Percentiles rank a stretch among this genome's conserved stretches.
These are phyloP conservation scores for Leguminivora glycinivorella DNA, from an alignment of 1,140 invertebrate genomes.

Conservation along the genomic window DNA sequence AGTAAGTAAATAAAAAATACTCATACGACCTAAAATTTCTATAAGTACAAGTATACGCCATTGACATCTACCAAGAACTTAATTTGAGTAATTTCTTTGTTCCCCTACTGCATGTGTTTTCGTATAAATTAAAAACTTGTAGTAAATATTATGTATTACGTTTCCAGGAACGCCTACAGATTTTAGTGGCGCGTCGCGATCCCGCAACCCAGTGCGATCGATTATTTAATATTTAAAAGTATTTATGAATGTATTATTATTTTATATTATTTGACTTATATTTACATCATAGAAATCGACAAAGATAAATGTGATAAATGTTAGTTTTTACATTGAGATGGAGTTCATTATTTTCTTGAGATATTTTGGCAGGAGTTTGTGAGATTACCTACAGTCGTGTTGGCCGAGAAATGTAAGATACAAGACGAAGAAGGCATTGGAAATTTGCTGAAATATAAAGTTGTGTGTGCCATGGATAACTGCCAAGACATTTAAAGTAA, in stretches of 20 bases:
- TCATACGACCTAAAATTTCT: no score
- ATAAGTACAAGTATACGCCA: no score
- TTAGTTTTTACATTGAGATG: constrained; percentile 40
- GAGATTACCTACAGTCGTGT: neutral
- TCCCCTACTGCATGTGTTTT: neutral
- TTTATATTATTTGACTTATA: constrained; percentile 32
- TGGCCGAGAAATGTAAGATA: neutral
- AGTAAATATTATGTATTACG: constrained; percentile 34
- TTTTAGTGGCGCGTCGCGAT: constrained; percentile 37
- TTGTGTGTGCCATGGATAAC: constrained; percentile 64
- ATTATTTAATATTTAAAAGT: neutral
- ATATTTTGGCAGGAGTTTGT: neutral
- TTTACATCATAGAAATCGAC: constrained; percentile 34
- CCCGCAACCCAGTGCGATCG: constrained; percentile 31
- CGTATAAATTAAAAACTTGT: neutral
- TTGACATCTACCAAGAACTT: neutral
- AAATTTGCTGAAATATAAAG: constrained; percentile 40
- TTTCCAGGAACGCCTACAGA: constrained; percentile 42
- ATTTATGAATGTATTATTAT: constrained; percentile 28
- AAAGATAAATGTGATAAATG: constrained; percentile 57
- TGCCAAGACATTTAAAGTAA: constrained; percentile 66
- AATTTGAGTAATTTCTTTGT: neutral
- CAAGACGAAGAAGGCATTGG: constrained; percentile 35
- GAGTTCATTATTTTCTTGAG: neutral
- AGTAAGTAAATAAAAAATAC: no score